Base-by-base conservation (phyloP, 2,797 vertebrate genomes). In the Hydrocynus forskahlii region DNA sequence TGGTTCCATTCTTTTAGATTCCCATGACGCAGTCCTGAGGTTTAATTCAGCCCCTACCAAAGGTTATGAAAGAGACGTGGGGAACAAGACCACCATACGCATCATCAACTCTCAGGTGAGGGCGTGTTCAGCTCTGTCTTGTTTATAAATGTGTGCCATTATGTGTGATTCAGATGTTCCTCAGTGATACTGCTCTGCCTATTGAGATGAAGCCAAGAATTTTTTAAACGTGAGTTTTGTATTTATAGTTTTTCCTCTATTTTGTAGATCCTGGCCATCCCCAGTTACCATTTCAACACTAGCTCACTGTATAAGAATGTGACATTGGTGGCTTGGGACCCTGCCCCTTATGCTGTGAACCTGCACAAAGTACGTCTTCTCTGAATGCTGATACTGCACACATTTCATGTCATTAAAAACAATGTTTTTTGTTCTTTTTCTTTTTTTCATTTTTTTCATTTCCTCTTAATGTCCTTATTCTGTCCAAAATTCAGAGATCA, bases 61-160 rank as follows among this genome's bases (percentile, higher is more conserved):
- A 67, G 96, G 96, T 75, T 99, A 96, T 64, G 97, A 99, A 91
- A 95, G 93, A 87, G 98, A 99, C 60, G 98, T 99, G 83, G 98
- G 98, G 64, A 98, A 95, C 89, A 99, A 97, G 94, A 99, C 98
- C 80, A 98, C 97, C 0, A 88, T 99, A 74, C 95, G 98, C 81
- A 96, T 99, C 91, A 97, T 99, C 88, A 99, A 99, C 87, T 99
- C 98, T 7, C 97, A 98, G 96, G 98, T 98, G 93, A 94, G 94
- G 1, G 4, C n/a, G 14, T 19, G 62, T 52, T 73, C 13, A 63
- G 40, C 5, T 66, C 29, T 72, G 62, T 52, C 9, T 10, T 10
- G 25, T 0, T 43, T 25, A 21, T 40, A 38, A 25, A 13, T 19
- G 35, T 57, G 52, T 57, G 14, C 23, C 1, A n/a, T 8, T 54